Percentiles rank a stretch among this genome's conserved stretches.
Evolutionary conservation across 1,140 invertebrate species (phyloP).

Genomic region (Tetramorium simillimum): DNA sequence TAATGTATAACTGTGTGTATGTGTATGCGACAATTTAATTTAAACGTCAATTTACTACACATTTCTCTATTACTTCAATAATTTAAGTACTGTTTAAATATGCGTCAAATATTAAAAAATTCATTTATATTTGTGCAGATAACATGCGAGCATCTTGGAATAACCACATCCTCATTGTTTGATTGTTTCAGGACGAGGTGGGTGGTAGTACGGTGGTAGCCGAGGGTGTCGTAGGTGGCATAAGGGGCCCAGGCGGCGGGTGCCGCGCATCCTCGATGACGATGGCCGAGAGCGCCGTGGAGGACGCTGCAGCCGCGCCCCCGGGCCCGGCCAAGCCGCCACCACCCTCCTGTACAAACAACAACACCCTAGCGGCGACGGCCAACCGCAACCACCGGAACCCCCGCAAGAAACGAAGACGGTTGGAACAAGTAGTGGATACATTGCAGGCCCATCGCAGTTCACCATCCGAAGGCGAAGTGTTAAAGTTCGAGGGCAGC

Average conservation of each 20-base stretch:
- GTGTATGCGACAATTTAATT: background rate
- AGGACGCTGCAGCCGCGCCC: constrained; percentile 85
- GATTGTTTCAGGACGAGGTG: constrained; percentile 81
- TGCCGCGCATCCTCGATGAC: constrained; percentile 88
- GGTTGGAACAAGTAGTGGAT: constrained; percentile 91
- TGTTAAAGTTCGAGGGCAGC: constrained; percentile 85
- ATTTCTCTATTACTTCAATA: background rate
- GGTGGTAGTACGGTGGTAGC: constrained; percentile 84
- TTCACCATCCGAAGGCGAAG: constrained; percentile 77
- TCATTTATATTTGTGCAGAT: background rate
- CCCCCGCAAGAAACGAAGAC: constrained; percentile 88
- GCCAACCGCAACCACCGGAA: constrained; percentile 88
- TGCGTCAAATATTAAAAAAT: background rate
- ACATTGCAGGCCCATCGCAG: constrained; percentile 87
- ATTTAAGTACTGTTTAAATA: background rate
- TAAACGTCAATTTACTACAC: background rate
- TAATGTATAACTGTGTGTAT: background rate
- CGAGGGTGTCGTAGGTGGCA: constrained; percentile 82
- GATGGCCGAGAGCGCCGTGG: constrained; percentile 89
- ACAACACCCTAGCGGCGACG: constrained; percentile 87
- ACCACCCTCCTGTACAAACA: constrained; percentile 85
- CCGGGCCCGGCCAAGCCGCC: constrained; percentile 84
- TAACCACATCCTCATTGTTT: constrained; percentile 1
- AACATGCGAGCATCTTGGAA: background rate
- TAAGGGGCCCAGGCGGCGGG: constrained; percentile 86